Base-by-base conservation (phyloP, 2,113 vertebrate genomes). In the Takifugu flavidus region DNA sequence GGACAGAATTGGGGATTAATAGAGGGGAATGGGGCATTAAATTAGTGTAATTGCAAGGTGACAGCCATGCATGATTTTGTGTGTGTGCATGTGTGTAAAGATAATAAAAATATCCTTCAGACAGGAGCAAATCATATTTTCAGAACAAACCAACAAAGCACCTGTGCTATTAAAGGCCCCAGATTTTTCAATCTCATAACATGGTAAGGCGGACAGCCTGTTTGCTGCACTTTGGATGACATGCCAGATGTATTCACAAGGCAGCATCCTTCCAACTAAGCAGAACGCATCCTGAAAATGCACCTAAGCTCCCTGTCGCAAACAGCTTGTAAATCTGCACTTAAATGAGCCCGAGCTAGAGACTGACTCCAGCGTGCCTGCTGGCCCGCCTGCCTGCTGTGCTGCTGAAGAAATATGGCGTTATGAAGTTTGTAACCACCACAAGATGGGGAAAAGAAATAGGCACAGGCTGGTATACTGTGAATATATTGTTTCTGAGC, bases 21-120 rank as follows among this genome's bases (percentile, higher is more conserved):
- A 86, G 83, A 74, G 73, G 85, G 72, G 83, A 87, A 88, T 86
- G 87, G 74, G 69, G 79, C 87, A 84, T 89, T 85, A 85, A 89
- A 90, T 87, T 79, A 76, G 79, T 78, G 75, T 84, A 78, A 86
- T 78, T 78, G 80, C 53, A 45, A 71, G 52, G 59, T 68, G 83
- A 76, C 57, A 68, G 53, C 13, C 2, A 34, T 46, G 27, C n/a
- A 13, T 68, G 58, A 15, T 14, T 47, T 14, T 47, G 45, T 47
- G 31, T 61, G 34, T 49, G 34, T 53, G 25, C 55, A 39, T 53
- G 49, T 27, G 39, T 56, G 51, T 39, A 44, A 78, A 80, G 25
- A 42, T 59, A 67, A 60, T 68, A 64, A 69, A 79, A 79, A 65
- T 46, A 68, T 62, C 50, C 57, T 10, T 57, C 49, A 51, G 52